Conservation (phyloP, 2,797 vertebrate genomes). For the Alauda arvensis region DNA sequence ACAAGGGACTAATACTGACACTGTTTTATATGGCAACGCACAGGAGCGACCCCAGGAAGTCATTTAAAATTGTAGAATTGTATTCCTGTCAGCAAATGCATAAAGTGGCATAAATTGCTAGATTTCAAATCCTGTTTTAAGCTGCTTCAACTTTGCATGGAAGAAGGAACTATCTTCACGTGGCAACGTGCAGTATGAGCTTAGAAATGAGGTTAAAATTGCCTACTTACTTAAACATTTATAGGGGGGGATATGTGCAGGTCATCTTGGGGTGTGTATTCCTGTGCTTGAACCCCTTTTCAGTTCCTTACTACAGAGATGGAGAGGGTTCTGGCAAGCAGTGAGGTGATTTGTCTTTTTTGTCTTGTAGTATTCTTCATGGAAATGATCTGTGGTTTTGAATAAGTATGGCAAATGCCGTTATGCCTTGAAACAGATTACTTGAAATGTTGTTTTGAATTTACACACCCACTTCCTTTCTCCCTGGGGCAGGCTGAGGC, state of each 20-base stretch:
- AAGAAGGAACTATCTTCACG: neutral
- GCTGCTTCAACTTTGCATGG: neutral
- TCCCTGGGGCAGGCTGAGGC: neutral
- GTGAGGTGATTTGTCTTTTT: neutral
- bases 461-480: neutral
- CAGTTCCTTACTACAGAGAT: neutral
- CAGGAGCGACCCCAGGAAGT: slow-evolving; percentile 20
- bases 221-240: neutral
- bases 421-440: slow-evolving; percentile 8
- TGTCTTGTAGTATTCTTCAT: neutral
- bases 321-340: neutral
- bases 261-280: neutral
- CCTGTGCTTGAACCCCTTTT: neutral
- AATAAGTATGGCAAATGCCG: neutral
- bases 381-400: slow-evolving; percentile 23
- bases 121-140: neutral
- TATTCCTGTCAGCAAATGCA: slow-evolving; percentile 51
- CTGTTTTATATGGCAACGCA: neutral
- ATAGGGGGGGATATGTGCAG: neutral
- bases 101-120: slow-evolving; percentile 22
- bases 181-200: neutral
- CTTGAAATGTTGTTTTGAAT: slow-evolving; percentile 3
- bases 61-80: slow-evolving; percentile 40
- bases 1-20: slow-evolving; percentile 56
- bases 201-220: neutral